Percentiles rank a stretch among this genome's conserved stretches.
Conservation (phyloP, 37 sponge, comb jelly and placozoan species). For the Ianthella basta region DNA sequence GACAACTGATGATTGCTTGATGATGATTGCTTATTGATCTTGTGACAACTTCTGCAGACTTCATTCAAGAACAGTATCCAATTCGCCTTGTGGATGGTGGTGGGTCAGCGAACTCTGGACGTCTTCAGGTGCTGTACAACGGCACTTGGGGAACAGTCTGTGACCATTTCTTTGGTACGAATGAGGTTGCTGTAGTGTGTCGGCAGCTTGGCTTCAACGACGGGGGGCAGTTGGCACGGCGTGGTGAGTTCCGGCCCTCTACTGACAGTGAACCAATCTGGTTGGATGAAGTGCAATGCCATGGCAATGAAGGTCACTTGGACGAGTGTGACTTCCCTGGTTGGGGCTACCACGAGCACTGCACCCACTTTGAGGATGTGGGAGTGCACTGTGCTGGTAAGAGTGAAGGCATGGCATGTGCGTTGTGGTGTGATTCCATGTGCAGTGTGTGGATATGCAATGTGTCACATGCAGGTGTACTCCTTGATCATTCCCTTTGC, state of each 20-base stretch:
- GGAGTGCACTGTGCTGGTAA: conserved; percentile 35
- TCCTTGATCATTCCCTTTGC: no score
- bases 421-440: conserved; percentile 16
- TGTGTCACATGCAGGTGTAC: not conserved
- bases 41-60: conserved; percentile 7
- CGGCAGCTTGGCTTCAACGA: conserved; percentile 61
- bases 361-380: conserved; percentile 43
- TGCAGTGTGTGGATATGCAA: conserved; percentile 9
- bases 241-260: conserved; percentile 38
- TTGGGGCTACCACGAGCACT: conserved; percentile 31
- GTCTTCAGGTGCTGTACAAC: conserved; percentile 11
- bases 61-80: not conserved
- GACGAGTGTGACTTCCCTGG: conserved; percentile 31
- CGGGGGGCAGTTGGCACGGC: not conserved
- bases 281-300: conserved; percentile 42
- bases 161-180: not conserved
- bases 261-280: conserved; percentile 27
- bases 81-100: not conserved
- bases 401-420: not conserved
- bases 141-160: conserved; percentile 25
- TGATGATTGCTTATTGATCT: not conserved
- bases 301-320: conserved; percentile 26
- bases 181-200: conserved; percentile 13
- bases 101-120: conserved; percentile 4
- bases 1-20: not conserved